These are phyloP conservation scores for Lochmaea capreae DNA, from an alignment of 2,888 invertebrate genomes.

Conservation along the genomic window DNA sequence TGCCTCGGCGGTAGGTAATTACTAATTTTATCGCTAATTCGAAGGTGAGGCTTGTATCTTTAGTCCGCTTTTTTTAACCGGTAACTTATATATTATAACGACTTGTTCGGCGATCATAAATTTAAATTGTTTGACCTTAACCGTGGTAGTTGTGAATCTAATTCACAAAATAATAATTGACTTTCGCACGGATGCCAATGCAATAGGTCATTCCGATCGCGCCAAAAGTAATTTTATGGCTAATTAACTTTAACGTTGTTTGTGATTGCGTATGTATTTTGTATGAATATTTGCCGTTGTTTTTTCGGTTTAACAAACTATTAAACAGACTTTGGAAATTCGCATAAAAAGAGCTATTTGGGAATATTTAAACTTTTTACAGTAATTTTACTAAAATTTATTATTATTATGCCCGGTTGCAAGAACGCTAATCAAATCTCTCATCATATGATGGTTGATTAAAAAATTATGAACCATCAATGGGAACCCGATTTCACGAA, in stretches of 20 bases:
- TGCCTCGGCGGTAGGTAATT: too few species aligned
- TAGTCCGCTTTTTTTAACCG: too few species aligned
- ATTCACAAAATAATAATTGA: slow-evolving; percentile 26
- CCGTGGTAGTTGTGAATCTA: slow-evolving; percentile 5
- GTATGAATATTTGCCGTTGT: slow-evolving; percentile 13
- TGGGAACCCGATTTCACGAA: too few species aligned
- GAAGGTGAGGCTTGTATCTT: too few species aligned
- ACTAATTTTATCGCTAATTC: too few species aligned
- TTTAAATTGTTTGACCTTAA: slow-evolving; percentile 9
- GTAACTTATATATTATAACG: too few species aligned
- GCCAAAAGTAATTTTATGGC: slow-evolving; percentile 49
- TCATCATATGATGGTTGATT: too few species aligned
- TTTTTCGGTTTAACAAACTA: slow-evolving; percentile 34
- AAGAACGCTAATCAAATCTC: too few species aligned
- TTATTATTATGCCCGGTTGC: too few species aligned
- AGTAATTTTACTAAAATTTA: too few species aligned
- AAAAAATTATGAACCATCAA: too few species aligned
- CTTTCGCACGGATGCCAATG: slow-evolving; percentile 27
- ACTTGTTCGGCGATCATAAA: neutral
- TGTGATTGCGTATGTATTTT: slow-evolving; percentile 40
- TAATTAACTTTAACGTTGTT: slow-evolving; percentile 50
- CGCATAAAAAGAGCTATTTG: neutral
- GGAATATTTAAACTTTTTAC: neutral
- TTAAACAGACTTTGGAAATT: slow-evolving; percentile 2
- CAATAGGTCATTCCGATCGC: slow-evolving; percentile 34